Evolutionary conservation across 2,888 invertebrate species (phyloP).

Genomic region (Conomelus anceps): DNA sequence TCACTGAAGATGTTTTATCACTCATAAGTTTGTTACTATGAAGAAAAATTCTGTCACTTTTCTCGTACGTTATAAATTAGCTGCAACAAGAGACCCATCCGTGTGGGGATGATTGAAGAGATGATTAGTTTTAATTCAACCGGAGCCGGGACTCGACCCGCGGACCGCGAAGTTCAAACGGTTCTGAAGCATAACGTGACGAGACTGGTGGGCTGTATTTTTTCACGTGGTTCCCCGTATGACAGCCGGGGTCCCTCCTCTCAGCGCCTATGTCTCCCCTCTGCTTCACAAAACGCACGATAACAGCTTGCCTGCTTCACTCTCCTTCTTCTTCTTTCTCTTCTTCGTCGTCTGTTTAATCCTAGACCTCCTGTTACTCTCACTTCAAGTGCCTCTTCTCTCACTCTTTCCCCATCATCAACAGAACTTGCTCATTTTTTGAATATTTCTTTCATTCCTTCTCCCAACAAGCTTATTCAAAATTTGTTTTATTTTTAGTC

Average conservation of each 20-base stretch:
- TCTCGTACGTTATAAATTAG: neutral
- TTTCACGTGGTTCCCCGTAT: slow-evolving; percentile 18
- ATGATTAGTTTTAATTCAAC: neutral
- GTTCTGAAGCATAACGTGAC: neutral
- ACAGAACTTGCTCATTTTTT: too few species aligned
- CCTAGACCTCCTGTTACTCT: neutral
- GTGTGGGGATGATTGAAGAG: neutral
- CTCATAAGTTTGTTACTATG: neutral
- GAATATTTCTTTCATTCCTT: too few species aligned
- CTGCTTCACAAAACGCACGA: neutral
- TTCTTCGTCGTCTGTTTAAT: neutral
- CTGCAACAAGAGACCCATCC: too few species aligned
- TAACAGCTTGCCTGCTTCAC: slow-evolving; percentile 4
- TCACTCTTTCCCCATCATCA: neutral
- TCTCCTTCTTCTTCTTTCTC: neutral
- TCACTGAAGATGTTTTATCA: neutral
- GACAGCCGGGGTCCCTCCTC: neutral
- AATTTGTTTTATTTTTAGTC: too few species aligned
- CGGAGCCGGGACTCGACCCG: slow-evolving; percentile 8
- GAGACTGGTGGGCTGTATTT: slow-evolving; percentile 4
- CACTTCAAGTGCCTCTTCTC: neutral
- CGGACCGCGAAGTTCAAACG: slow-evolving; percentile 20
- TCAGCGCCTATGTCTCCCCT: slow-evolving; percentile 11
- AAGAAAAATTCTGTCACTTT: neutral
- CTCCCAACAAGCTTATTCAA: too few species aligned